A percentile compares a stretch with the other conserved stretches of the same genome.
Evolutionary conservation across 2,888 invertebrate genomes (phyloP).

Genomic region (Pseudococcus jackbeardsleyi): DNA sequence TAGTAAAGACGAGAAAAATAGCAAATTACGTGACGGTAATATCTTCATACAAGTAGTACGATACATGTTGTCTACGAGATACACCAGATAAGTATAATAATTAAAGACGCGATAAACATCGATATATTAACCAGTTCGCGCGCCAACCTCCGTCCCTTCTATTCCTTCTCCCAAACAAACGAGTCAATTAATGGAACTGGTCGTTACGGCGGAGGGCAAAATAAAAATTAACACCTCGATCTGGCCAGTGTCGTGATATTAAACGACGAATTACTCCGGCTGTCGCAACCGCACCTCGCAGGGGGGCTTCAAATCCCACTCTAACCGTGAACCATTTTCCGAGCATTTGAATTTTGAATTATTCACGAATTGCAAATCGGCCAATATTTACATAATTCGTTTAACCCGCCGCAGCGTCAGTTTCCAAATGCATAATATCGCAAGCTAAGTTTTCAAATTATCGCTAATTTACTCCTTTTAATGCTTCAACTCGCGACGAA

Average conservation of each 20-base stretch:
- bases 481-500: not conserved
- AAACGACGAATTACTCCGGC: not conserved
- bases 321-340: conserved; percentile 2
- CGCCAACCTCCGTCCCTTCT: not conserved
- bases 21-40: conserved; percentile 4
- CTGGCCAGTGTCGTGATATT: not conserved
- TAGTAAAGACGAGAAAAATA: not conserved
- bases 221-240: not conserved
- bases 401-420: conserved; percentile 15
- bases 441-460: conserved; percentile 35
- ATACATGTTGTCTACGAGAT: conserved; percentile 8
- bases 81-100: conserved; percentile 22
- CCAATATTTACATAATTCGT: conserved; percentile 39
- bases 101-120: conserved; percentile 9
- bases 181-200: conserved; percentile 17
- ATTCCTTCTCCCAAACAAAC: not conserved
- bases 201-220: not conserved
- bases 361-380: conserved; percentile 42
- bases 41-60: not conserved
- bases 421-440: conserved; percentile 30
- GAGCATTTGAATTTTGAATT: conserved; percentile 35
- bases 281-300: not conserved
- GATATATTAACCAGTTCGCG: conserved; percentile 22
- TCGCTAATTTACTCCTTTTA: conserved; percentile 5
- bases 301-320: not conserved